phyloP scores from a whole-genome alignment of 2,888 invertebrate genomes.

The Agrochola litura region DNA sequence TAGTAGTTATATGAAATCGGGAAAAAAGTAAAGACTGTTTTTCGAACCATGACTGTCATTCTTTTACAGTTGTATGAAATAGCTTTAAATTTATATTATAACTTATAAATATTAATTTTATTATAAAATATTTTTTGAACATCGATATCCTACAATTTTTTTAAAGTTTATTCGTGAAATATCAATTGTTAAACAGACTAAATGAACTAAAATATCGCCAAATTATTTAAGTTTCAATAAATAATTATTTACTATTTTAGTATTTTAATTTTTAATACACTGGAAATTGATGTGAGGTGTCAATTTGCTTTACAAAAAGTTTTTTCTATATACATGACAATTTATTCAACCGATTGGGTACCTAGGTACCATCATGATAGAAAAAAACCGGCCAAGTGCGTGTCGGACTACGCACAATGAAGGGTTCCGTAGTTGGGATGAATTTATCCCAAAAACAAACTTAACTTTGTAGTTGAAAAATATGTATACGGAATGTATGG shows the following conservation, averaged over 20 bases:
- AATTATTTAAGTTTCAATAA: slow-evolving; percentile 92
- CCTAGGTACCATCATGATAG: background rate
- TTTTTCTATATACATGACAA: background rate
- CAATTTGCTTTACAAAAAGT: background rate
- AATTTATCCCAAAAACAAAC: no score
- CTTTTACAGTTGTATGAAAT: background rate
- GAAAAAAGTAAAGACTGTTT: no score
- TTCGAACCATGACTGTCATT: background rate
- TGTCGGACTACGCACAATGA: no score
- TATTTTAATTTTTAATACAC: slow-evolving; percentile 76
- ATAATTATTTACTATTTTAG: slow-evolving; percentile 90
- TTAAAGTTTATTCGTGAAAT: slow-evolving; percentile 91
- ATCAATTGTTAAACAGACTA: slow-evolving; percentile 93
- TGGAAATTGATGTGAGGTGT: background rate
- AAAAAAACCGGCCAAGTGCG: no score
- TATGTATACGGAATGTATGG: no score
- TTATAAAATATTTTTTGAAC: slow-evolving; percentile 87
- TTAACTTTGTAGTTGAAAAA: no score
- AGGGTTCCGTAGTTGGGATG: no score
- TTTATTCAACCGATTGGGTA: background rate
- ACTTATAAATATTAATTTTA: slow-evolving; percentile 85
- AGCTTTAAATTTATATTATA: slow-evolving; percentile 71
- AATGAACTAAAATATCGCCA: slow-evolving; percentile 93
- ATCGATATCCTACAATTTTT: no score
- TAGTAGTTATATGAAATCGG: no score